Percentiles rank a stretch among this genome's conserved stretches.
These are phyloP conservation scores for Rugalucina vietnamica DNA, from an alignment of 2,888 invertebrate species.

Conservation along the genomic window DNA sequence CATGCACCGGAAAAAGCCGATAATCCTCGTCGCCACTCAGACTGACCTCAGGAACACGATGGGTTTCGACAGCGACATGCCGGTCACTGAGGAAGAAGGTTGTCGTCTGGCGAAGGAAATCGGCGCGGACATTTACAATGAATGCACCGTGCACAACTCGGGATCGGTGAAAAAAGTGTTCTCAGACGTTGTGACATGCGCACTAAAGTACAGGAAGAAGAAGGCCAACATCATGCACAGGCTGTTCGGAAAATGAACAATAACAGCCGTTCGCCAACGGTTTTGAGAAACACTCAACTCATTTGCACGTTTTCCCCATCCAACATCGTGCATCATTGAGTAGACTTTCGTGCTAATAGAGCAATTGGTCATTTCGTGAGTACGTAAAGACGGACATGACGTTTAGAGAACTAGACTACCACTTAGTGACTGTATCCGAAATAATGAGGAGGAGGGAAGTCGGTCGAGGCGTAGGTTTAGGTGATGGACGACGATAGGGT, in stretches of 20 bases:
- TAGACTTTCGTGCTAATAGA: not conserved
- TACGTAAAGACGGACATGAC: not conserved
- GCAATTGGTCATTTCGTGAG: not conserved
- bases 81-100: conserved; percentile 70
- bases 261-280: conserved; percentile 13
- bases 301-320: not conserved
- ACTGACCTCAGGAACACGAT: conserved; percentile 69
- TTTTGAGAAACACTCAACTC: not conserved
- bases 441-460: no score
- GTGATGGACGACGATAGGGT: no score
- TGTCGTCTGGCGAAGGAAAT: conserved; percentile 67
- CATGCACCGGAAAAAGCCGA: conserved; percentile 68
- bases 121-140: conserved; percentile 70
- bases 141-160: conserved; percentile 67
- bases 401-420: no score
- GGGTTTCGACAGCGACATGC: conserved; percentile 63
- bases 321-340: not conserved
- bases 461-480: no score
- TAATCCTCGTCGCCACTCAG: conserved; percentile 75
- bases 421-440: no score
- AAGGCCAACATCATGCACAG: conserved; percentile 66
- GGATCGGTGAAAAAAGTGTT: conserved; percentile 69
- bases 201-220: conserved; percentile 70
- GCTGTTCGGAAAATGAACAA: conserved; percentile 62
- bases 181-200: conserved; percentile 69